phyloP scores from a whole-genome alignment of 2,888 invertebrate genomes.

The Acleris cristana region DNA sequence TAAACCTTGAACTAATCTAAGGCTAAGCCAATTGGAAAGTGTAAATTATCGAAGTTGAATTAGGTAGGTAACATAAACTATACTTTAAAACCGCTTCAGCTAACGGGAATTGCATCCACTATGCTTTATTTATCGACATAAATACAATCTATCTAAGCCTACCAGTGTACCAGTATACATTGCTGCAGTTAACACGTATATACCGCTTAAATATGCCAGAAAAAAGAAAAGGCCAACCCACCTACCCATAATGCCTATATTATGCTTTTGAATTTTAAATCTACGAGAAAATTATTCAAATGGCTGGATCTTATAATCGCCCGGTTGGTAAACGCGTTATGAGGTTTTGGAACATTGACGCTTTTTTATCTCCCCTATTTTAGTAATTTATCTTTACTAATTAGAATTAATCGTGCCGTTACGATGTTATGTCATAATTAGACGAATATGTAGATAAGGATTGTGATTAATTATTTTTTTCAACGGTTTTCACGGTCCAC shows the following conservation, averaged over 20 bases:
- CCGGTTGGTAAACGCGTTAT: conserved; percentile 61
- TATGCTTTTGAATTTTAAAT: conserved; percentile 29
- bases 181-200: not conserved
- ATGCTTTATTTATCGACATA: too few relatives aligned
- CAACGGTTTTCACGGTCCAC: not conserved
- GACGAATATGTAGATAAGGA: conserved; percentile 12
- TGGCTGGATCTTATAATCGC: conserved; percentile 51
- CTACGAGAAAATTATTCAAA: conserved; percentile 33
- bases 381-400: conserved; percentile 57
- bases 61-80: too few relatives aligned
- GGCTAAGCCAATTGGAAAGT: too few relatives aligned
- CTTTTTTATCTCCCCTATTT: conserved; percentile 64
- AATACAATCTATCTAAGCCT: too few relatives aligned
- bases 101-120: too few relatives aligned
- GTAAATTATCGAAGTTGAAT: too few relatives aligned
- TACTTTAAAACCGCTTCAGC: too few relatives aligned
- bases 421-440: conserved; percentile 22
- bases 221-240: conserved; percentile 2
- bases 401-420: conserved; percentile 68
- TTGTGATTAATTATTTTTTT: not conserved
- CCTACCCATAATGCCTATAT: conserved; percentile 12
- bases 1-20: too few relatives aligned
- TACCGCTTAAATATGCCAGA: not conserved
- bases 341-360: conserved; percentile 68
- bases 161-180: too few relatives aligned